Conservation (phyloP, 2,797 vertebrate species). For the Pantherophis vulpinus region DNA sequence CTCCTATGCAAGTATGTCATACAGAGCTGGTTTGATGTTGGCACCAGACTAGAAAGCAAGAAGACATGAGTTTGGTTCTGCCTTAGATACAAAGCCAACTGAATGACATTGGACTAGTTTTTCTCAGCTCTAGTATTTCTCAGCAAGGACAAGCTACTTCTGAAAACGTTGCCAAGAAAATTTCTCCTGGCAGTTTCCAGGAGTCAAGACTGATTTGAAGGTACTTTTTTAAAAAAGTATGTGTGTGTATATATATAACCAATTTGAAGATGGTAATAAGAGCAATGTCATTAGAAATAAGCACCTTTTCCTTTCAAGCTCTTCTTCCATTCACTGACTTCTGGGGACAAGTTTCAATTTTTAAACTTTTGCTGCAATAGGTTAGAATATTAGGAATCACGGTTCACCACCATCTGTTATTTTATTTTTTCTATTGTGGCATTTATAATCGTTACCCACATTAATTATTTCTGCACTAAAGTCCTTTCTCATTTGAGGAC, state of each 20-base stretch:
- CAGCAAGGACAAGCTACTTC: neutral
- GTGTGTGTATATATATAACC: rapidly evolving
- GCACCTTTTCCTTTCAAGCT: neutral
- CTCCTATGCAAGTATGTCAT: neutral
- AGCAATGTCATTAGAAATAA: constrained; percentile 39
- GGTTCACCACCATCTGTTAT: constrained; percentile 65
- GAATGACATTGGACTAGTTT: neutral
- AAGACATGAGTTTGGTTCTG: neutral
- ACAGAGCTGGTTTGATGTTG: neutral
- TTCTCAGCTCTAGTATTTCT: neutral
- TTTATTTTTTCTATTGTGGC: constrained; percentile 67
- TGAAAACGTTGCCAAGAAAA: neutral
- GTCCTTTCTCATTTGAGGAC: constrained; percentile 73
- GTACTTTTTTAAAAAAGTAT: neutral
- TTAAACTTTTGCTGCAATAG: constrained; percentile 66
- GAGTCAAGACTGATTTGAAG: neutral
- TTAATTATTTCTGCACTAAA: constrained; percentile 74
- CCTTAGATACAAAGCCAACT: neutral
- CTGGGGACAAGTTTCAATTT: constrained; percentile 48
- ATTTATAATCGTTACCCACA: constrained; percentile 69
- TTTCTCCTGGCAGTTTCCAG: neutral
- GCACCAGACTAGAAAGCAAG: neutral
- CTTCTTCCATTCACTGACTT: constrained; percentile 37
- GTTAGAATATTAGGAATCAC: constrained; percentile 67
- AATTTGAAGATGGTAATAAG: constrained; percentile 25